Base-by-base conservation (phyloP, 2,888 invertebrate species). In the Melanophora roralis region DNA sequence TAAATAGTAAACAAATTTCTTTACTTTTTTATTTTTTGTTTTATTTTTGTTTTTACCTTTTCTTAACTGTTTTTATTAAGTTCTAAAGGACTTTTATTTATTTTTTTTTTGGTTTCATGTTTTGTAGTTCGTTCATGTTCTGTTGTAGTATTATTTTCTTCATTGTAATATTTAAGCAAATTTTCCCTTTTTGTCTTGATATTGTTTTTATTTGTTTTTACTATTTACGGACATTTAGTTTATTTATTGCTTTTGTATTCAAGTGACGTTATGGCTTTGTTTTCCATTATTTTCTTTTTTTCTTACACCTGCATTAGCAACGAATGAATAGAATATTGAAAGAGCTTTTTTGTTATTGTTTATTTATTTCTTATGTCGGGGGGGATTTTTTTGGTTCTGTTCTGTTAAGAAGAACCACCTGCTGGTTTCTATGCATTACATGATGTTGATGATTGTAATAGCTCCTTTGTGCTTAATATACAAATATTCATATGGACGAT, bases 181-280 rank as follows among this genome's bases (percentile, higher is more conserved):
- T 64, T 57, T 34, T 51, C 45, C 8, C 21, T 36, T 32, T 40
- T 21, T 71, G 11, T 32, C 14, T 45, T 27, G 27, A 5, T 27
- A 6, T 27, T 27, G 27, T 49, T 11, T 14, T 27, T 57, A 34
- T 16, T 8, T 14, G 21, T 51, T 59, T 67, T 60, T 53, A 6
- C 14, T 40, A 43, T 64, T 71, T 14, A 62, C 64, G 55, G 49
- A 23, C 55, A 40, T 77, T 77, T 69, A 77, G 69, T 77, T 64
- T 71, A 77, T 77, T 77, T 69, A 77, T 71, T 65, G 69, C 64
- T 65, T 77, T 64, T 45, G 55, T 68, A 40, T 64, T 49, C 11
- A 12, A 34, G 62, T 47, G 6, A 6, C 9, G 0, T 32, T 27
- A 32, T 19, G 6, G 27, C n/a, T 19, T 2, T 40, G 14, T 43